phyloP scores from a whole-genome alignment of 1,140 invertebrate genomes.

The Euwallacea similis region DNA sequence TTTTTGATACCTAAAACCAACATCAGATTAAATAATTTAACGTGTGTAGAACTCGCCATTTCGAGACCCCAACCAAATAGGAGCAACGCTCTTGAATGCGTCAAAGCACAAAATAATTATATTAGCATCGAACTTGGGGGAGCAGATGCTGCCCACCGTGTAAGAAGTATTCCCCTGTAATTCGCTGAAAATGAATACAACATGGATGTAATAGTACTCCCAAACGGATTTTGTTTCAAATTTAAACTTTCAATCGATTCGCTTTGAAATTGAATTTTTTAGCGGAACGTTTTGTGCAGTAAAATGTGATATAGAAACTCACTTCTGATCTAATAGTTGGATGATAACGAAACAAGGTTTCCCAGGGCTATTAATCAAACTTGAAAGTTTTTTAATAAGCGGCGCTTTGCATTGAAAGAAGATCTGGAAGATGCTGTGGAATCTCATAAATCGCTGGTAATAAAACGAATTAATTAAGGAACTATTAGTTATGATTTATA shows the following conservation, averaged over 20 bases:
- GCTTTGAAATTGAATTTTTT: too few species aligned
- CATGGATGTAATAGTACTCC: not conserved
- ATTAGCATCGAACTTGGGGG: conserved; percentile 27
- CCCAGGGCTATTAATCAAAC: too few species aligned
- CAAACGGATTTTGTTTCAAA: too few species aligned
- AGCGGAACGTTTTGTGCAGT: too few species aligned
- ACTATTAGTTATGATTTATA: conserved; percentile 1
- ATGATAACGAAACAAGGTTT: too few species aligned
- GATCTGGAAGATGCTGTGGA: too few species aligned
- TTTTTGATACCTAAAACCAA: conserved; percentile 28
- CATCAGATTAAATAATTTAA: conserved; percentile 25
- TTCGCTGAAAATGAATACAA: conserved; percentile 15
- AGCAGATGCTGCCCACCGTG: conserved; percentile 23
- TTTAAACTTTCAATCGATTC: too few species aligned
- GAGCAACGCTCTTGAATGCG: conserved; percentile 22
- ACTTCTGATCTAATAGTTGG: too few species aligned
- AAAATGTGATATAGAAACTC: too few species aligned
- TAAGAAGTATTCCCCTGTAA: conserved; percentile 9
- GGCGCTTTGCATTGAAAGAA: too few species aligned
- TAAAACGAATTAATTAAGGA: not conserved
- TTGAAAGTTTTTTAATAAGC: too few species aligned
- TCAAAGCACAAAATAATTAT: conserved; percentile 32
- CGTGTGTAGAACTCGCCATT: conserved; percentile 30
- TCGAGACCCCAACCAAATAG: conserved; percentile 30
- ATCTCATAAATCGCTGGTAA: too few species aligned